Evolutionary conservation across 2,113 vertebrate genomes (phyloP).

Genomic region (Scartelaos histophorus): DNA sequence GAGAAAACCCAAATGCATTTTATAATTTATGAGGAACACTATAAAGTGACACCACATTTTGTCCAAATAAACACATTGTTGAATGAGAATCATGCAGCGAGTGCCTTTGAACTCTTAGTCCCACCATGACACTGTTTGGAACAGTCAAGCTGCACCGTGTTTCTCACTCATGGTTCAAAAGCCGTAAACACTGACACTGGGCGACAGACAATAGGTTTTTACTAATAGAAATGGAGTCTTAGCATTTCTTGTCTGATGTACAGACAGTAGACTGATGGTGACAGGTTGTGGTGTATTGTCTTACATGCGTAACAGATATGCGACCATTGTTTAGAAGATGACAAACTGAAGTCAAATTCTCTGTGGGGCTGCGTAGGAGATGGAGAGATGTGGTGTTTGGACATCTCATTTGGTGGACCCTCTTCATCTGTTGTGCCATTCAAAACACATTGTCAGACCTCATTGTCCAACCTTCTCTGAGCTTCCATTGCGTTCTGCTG

Average conservation of each 20-base stretch:
- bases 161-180: neutral
- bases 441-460: slow-evolving; percentile 15
- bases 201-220: neutral
- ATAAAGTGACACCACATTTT: no score
- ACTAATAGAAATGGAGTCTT: neutral
- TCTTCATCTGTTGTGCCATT: slow-evolving; percentile 8
- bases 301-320: slow-evolving; percentile 2
- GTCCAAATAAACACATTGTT: no score
- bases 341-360: neutral
- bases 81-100: no score
- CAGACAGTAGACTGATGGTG: neutral
- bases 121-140: no score
- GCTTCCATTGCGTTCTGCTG: neutral
- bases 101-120: no score
- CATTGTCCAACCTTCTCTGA: neutral
- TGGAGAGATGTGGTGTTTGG: slow-evolving; percentile 21
- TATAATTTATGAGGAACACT: no score
- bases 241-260: neutral
- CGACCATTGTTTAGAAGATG: neutral
- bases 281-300: neutral
- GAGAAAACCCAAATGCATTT: no score
- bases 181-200: no score
- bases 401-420: neutral
- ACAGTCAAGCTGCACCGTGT: neutral
- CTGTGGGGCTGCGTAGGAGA: neutral